Evolutionary conservation across 2,113 vertebrate species (phyloP), one percentile per base, ranked within the genome.

Genomic region (Istiophorus platypterus): DNA sequence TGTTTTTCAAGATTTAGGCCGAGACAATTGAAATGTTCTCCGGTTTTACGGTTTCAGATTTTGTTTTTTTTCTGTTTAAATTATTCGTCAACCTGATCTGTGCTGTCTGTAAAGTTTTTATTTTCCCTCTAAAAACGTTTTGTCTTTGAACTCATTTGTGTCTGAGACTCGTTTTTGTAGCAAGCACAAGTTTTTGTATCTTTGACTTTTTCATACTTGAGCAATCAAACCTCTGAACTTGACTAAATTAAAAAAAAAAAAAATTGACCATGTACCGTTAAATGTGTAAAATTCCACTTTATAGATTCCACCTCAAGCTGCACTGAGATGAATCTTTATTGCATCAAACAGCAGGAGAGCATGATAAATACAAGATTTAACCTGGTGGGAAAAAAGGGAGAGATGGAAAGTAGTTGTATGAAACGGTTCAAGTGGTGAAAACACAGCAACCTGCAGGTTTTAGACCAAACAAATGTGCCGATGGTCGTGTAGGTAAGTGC

Each of bases 261-360:
- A 87, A 86, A 72, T 31, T 1, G 75, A 76, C 65, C 26, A 27
- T 34, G 42, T 47, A 20, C n/a, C 27, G 51, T 77, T 67, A 7
- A 12, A 52, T 47, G 57, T 63, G 56, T 34, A 5, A 27, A 62
- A n/a, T 68, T 52, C 24, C 22, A 49, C 62, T 47, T n/a, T 14
- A 49, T 7, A 27, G 14, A 18, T 31, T 26, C 34, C 67, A 39
- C 18, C 18, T 27, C 58, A 20, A 13, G 20, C 31, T 41, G 26
- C 73, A 59, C 58, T 71, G 76, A 88, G 59, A 82, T 72, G 54
- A 85, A 86, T 81, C 77, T 80, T 94, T 93, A 94, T 94, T 94
- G 92, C 92, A 89, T 93, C 92, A 91, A 85, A 92, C 90, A 92
- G 88, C 89, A 90, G 76, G 79, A 88, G 63, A 92, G 84, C 88